Conservation (phyloP, 2,888 invertebrate genomes). For the Mylabris sibirica region DNA sequence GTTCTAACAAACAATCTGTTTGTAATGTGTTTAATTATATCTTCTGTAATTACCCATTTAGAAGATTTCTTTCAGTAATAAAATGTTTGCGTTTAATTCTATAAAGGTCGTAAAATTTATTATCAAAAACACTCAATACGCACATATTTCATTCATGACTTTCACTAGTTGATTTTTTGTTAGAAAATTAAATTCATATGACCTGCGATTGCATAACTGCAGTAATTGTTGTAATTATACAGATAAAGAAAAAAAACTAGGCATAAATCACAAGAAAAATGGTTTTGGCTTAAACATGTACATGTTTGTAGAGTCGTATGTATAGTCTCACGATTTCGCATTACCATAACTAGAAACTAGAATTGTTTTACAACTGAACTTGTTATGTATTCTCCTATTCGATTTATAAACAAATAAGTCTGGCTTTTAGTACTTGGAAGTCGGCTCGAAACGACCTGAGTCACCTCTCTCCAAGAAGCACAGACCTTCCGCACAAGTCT, state of each 20-base stretch:
- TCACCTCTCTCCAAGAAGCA: neutral
- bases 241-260: neutral
- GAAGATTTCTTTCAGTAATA: neutral
- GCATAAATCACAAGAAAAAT: neutral
- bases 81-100: neutral
- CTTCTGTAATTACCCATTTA: slow-evolving; percentile 4
- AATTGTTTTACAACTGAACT: slow-evolving; percentile 16
- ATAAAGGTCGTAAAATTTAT: neutral
- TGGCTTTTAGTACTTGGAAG: neutral
- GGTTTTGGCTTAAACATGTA: neutral
- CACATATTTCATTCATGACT: neutral
- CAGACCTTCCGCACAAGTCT: neutral
- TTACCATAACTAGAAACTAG: slow-evolving; percentile 22
- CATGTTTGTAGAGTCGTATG: neutral
- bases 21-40: slow-evolving; percentile 4
- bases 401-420: slow-evolving; percentile 13
- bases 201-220: no score
- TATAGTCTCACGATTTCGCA: slow-evolving; percentile 13
- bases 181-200: no score
- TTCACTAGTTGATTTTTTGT: neutral
- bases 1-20: slow-evolving; percentile 2
- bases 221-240: neutral
- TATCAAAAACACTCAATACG: neutral
- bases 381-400: slow-evolving; percentile 6
- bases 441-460: neutral